Conservation (phyloP, 1,140 invertebrate species). For the Drosophila jambulina region DNA sequence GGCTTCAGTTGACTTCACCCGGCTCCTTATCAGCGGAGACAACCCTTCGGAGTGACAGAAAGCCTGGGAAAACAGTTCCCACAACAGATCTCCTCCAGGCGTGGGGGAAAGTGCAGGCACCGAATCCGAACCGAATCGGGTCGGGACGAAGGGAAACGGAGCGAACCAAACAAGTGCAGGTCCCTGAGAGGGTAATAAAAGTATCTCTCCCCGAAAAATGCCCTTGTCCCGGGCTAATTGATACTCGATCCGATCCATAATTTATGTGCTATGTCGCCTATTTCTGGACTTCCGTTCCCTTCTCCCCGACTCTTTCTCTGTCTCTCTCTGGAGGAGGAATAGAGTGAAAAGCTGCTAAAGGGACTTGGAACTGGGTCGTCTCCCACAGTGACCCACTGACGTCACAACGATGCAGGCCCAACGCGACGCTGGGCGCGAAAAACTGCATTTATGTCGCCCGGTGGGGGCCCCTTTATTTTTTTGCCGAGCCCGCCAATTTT, state of each 20-base stretch:
- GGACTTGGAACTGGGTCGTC: background rate
- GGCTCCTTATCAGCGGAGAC: conserved; percentile 15
- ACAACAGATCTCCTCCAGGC: conserved; percentile 27
- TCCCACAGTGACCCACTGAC: conserved; percentile 30
- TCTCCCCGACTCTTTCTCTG: background rate
- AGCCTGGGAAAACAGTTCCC: conserved; percentile 51
- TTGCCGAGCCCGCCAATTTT: conserved; percentile 30
- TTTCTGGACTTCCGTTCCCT: conserved; percentile 50
- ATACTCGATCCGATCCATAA: conserved; percentile 57
- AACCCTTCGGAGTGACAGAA: conserved; percentile 57
- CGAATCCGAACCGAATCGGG: background rate
- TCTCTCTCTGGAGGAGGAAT: no score
- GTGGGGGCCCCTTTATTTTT: conserved; percentile 36
- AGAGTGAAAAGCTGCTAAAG: background rate
- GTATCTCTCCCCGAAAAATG: conserved; percentile 13
- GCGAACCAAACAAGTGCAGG: conserved; percentile 58
- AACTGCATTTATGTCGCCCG: conserved; percentile 27
- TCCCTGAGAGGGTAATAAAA: conserved; percentile 57
- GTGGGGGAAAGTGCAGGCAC: conserved; percentile 3
- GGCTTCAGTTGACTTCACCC: conserved; percentile 21
- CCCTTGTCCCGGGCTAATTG: conserved; percentile 50
- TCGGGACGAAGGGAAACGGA: conserved; percentile 9
- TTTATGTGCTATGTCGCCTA: conserved; percentile 45
- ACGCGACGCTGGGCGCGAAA: conserved; percentile 38
- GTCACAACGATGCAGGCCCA: conserved; percentile 3